A percentile compares a stretch with the other conserved stretches of the same genome.
Conservation (phyloP, 2,113 vertebrate genomes). For the Lophura nycthemera region DNA sequence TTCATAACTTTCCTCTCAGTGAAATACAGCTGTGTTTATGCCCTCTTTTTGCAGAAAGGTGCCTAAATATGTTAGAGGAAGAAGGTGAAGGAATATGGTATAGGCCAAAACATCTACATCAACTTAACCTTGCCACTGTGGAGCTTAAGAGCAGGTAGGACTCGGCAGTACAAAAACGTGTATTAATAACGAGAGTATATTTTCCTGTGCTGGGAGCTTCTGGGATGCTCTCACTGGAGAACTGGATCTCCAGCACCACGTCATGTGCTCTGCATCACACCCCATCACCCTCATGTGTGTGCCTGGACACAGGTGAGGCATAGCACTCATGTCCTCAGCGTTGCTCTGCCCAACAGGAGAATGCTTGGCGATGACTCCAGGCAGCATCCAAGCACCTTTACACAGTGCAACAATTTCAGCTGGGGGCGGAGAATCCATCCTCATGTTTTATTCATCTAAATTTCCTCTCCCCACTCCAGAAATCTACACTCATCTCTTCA, state of each 20-base stretch:
- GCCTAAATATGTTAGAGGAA: background rate
- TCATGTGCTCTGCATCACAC: background rate
- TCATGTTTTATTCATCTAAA: slow-evolving; percentile 52
- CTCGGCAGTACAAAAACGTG: background rate
- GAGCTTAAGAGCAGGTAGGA: background rate
- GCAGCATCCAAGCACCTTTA: background rate
- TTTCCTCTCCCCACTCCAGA: slow-evolving; percentile 26
- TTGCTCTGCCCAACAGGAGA: background rate
- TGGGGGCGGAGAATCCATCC: background rate
- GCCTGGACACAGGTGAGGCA: fast-evolving
- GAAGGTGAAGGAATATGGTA: background rate
- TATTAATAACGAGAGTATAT: background rate
- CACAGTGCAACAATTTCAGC: background rate
- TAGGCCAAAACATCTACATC: background rate
- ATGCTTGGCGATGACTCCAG: background rate
- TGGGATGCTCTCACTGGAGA: background rate
- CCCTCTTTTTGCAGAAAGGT: background rate
- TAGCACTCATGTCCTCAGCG: background rate
- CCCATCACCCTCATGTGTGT: background rate
- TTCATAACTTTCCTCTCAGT: background rate
- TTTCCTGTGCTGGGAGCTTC: background rate
- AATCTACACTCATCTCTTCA: background rate
- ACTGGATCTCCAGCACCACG: fast-evolving
- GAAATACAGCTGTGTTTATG: background rate
- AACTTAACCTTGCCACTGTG: background rate